phyloP scores from a whole-genome alignment of 2,113 vertebrate genomes.

The Leiothrix lutea region DNA sequence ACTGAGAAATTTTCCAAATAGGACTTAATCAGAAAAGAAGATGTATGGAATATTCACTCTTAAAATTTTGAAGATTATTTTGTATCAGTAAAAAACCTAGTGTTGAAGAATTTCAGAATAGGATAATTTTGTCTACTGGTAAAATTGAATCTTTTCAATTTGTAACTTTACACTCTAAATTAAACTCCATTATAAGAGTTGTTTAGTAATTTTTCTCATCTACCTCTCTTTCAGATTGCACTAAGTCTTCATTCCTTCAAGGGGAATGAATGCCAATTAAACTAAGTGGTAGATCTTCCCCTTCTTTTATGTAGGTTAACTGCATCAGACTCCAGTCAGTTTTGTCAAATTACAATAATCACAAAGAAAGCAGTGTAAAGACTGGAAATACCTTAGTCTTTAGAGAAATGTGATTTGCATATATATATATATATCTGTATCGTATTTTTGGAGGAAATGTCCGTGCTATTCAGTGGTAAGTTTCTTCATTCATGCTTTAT shows the following conservation, averaged over 20 bases:
- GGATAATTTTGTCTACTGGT: neutral
- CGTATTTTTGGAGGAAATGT: neutral
- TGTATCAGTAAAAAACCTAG: neutral
- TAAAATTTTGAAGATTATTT: neutral
- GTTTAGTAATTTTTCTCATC: neutral
- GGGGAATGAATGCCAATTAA: neutral
- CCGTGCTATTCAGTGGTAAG: neutral
- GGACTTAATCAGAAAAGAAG: neutral
- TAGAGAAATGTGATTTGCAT: neutral
- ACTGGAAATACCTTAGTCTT: neutral
- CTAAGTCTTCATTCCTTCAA: neutral
- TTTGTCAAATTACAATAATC: neutral
- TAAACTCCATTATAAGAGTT: neutral
- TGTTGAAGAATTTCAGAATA: neutral
- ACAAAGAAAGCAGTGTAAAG: neutral
- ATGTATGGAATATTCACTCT: neutral
- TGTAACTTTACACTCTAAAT: neutral
- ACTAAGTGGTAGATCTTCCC: neutral
- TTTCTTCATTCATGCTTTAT: neutral
- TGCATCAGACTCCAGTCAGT: neutral
- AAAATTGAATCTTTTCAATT: neutral
- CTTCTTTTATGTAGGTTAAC: neutral
- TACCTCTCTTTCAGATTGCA: neutral
- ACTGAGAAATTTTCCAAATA: neutral
- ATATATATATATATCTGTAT: neutral